These are phyloP conservation scores for Steinernema feltiae DNA, from an alignment of 1,140 invertebrate species.

Conservation along the genomic window DNA sequence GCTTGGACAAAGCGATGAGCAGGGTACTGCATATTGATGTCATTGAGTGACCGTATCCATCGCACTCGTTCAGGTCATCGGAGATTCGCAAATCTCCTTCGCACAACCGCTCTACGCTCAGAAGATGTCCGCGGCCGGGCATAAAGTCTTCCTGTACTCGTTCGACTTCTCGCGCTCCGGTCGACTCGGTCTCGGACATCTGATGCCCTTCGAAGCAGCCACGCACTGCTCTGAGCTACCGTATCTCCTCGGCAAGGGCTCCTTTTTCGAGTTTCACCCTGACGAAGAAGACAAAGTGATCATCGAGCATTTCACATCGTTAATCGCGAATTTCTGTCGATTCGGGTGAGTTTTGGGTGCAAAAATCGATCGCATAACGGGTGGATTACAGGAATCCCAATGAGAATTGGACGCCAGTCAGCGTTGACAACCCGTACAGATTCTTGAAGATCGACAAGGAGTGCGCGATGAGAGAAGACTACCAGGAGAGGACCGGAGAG, in stretches of 20 bases:
- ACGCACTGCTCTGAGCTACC: conserved; percentile 50
- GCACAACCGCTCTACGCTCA: conserved; percentile 8
- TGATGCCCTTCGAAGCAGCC: conserved; percentile 37
- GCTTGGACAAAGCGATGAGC: background rate
- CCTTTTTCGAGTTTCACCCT: conserved; percentile 42
- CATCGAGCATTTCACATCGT: conserved; percentile 44
- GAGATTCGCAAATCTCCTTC: conserved; percentile 5
- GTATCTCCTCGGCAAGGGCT: conserved; percentile 44
- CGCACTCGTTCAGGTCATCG: conserved; percentile 4
- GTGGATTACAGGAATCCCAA: conserved; percentile 27
- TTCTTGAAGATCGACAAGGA: background rate
- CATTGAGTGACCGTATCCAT: background rate
- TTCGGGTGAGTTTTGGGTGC: conserved; percentile 43
- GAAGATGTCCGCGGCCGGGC: conserved; percentile 25
- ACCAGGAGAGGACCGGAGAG: background rate
- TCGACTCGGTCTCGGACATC: conserved; percentile 20
- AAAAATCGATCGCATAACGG: background rate
- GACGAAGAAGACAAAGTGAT: conserved; percentile 41
- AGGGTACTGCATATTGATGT: conserved; percentile 15
- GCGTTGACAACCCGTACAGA: background rate
- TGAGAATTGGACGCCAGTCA: conserved; percentile 9
- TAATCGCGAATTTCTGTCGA: conserved; percentile 52
- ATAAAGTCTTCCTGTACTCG: conserved; percentile 34
- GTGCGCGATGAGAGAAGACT: background rate
- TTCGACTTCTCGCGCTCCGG: conserved; percentile 31